These are phyloP conservation scores for Rhaphigaster nebulosa DNA, from an alignment of 2,888 invertebrate species.

Conservation along the genomic window DNA sequence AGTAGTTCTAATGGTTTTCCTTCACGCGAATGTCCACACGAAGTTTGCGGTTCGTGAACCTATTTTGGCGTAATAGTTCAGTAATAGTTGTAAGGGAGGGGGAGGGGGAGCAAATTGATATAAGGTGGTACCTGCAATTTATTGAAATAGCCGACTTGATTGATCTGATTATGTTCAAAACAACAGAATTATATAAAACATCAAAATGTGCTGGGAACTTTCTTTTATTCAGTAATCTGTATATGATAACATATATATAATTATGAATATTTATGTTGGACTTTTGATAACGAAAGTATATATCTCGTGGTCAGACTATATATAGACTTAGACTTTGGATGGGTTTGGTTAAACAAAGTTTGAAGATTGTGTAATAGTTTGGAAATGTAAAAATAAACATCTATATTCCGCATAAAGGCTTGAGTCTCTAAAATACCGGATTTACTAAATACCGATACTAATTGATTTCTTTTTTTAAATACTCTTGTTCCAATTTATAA, in stretches of 20 bases:
- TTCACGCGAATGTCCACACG: slow-evolving; percentile 28
- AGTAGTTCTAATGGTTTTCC: slow-evolving; percentile 35
- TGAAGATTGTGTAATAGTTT: too few species aligned
- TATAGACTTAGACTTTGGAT: too few species aligned
- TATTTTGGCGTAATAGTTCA: neutral
- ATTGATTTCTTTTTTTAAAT: neutral
- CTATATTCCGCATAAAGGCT: too few species aligned
- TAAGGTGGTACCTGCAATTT: neutral
- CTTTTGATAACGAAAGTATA: neutral
- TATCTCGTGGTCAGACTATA: too few species aligned
- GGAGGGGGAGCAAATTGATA: neutral
- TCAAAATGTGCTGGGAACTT: neutral
- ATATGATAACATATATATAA: neutral
- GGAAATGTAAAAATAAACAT: neutral
- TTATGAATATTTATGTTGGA: neutral
- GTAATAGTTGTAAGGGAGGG: neutral
- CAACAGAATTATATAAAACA: neutral
- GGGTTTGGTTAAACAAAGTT: too few species aligned
- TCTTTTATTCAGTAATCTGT: neutral
- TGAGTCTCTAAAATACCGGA: too few species aligned
- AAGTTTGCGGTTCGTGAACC: slow-evolving; percentile 11
- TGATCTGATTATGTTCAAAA: neutral
- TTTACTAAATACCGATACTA: neutral
- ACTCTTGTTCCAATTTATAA: neutral
- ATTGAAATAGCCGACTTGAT: neutral